Evolutionary conservation across 2,888 invertebrate species (phyloP).

Genomic region (Ethmia dodecea): DNA sequence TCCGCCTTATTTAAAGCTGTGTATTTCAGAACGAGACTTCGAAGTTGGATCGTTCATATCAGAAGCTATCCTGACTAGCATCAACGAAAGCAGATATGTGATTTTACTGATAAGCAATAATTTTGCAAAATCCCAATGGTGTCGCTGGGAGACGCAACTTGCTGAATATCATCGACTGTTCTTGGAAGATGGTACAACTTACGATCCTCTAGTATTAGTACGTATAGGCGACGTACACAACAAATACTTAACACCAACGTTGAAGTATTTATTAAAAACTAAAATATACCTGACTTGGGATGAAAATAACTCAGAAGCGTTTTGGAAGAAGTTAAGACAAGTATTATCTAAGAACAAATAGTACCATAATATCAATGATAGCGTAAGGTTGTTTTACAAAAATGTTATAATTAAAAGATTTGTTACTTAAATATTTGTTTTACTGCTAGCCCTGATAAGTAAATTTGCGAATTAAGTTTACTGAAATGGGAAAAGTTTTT

Average conservation of each 20-base stretch:
- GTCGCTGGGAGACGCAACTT: constrained; percentile 82
- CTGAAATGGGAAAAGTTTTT: too few relatives aligned
- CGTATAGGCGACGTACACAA: constrained; percentile 78
- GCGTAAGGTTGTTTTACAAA: neutral
- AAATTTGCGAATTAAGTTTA: too few relatives aligned
- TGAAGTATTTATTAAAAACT: constrained; percentile 80
- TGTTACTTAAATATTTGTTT: neutral
- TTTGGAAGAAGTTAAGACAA: constrained; percentile 60
- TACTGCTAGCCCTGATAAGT: too few relatives aligned
- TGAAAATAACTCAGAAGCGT: constrained; percentile 52
- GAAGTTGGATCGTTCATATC: constrained; percentile 80
- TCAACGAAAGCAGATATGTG: constrained; percentile 80
- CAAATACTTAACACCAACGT: constrained; percentile 74
- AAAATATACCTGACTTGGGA: constrained; percentile 81
- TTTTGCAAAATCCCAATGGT: constrained; percentile 85
- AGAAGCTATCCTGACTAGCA: constrained; percentile 80
- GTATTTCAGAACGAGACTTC: constrained; percentile 84
- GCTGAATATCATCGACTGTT: constrained; percentile 81
- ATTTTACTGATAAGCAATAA: constrained; percentile 82
- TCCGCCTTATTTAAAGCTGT: constrained; percentile 78
- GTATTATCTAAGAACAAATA: constrained; percentile 36
- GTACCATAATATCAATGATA: neutral
- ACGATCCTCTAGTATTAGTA: constrained; percentile 79
- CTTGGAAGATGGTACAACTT: constrained; percentile 72
- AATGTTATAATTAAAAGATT: constrained; percentile 1